Base-by-base conservation (phyloP, 2,113 vertebrate genomes). In the Semnornis frantzii region DNA sequence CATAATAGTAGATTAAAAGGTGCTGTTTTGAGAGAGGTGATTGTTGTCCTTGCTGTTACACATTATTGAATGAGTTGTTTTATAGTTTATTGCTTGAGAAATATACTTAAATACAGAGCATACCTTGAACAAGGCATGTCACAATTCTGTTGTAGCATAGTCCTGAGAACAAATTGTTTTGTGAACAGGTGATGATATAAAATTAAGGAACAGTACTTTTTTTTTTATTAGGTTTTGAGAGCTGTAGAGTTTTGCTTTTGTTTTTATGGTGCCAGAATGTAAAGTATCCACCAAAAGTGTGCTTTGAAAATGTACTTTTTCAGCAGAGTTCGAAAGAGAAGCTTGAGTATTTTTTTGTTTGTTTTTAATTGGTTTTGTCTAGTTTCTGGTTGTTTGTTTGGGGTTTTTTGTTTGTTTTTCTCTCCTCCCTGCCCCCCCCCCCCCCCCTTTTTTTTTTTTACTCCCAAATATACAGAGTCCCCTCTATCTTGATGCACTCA, bases 281-380 rank as follows among this genome's bases (percentile, higher is more conserved):
- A 82, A 71, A 60, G n/a, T 3, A 21, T 68, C 9, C 44, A 31
- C 12, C 71, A 66, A 80, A 66, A 13, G 2, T 46, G 93, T 85
- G 63, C 58, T 80, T 83, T 82, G 5, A 74, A 65, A 76, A 59
- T 64, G 3, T 72, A 12, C 4, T 82, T 79, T 76, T 55, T 57
- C 20, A 73, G 12, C 69, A 17, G 12, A 28, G 8, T 46, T 69
- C 63, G 37, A 65, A 82, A 79, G 71, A 87, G 42, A 62, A 78
- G 18, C 25, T 31, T 4, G 3, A 0, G 33, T 37, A 5, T 15
- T 25, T 64, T 23, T 39, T 42, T 12, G 25, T 27, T 27, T 63
- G 8, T 44, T 42, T 52, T 19, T 52, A 13, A 24, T 52, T 52
- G 24, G 50, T 52, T 52, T 52, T 52, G 50, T 52, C 23, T 52